Evolutionary conservation across 2,888 invertebrate genomes (phyloP), one percentile per base, ranked within the genome.

Genomic region (Onthophagus sagittarius): DNA sequence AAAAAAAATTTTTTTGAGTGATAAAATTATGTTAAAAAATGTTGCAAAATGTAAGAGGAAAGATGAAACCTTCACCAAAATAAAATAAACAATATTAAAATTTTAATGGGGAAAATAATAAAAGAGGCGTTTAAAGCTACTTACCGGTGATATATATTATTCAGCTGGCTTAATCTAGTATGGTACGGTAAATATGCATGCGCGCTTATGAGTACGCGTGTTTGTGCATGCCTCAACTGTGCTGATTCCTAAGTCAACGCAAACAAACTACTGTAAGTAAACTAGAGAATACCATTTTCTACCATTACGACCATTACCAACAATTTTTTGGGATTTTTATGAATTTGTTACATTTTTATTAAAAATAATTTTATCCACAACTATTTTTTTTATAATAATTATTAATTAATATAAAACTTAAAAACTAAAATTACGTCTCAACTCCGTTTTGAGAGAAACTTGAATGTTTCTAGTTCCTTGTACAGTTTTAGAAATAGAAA

Each of bases 81-180:
- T n/a, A n/a, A 77, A 74, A 76, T 75, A 76, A 76, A 73, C 71
- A 53, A 71, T 71, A 74, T 69, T 53, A 69, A 62, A 31, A 53
- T 53, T 53, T 23, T 23, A 23, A 23, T 23, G 3, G 71, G 67
- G 71, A 69, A 71, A 80, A 80, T 80, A 81, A 82, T 81, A 80
- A 79, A 78, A 81, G 80, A 83, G 81, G 80, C 78, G 76, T 78
- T 83, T 81, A 82, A 81, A 84, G 83, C 84, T 84, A 84, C 85
- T 85, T 84, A 85, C 84, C 84, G 78, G 76, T 15, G 67, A 31
- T 32, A 23, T 15, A 23, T 31, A 67, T 80, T 82, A 82, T 82
- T 82, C 82, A 83, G 83, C 83, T 83, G 82, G 83, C 83, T 84
- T 84, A 84, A 84, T 82, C 84, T 84, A 84, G 83, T 83, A 83